Percentiles rank a stretch among this genome's conserved stretches.
Conservation (phyloP, 2,888 invertebrate genomes). For the Argynnis bischoffii region DNA sequence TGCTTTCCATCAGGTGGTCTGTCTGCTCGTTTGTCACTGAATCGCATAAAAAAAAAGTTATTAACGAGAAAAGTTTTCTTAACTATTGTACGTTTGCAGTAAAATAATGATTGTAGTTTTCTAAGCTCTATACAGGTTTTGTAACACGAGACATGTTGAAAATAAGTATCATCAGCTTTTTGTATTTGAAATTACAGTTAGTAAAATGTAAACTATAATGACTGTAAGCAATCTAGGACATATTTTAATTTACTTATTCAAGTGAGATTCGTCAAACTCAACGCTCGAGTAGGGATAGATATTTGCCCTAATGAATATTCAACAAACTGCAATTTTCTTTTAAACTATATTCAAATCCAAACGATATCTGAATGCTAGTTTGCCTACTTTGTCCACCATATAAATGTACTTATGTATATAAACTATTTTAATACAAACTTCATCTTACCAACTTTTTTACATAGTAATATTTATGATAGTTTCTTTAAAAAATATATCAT, state of each 20-base stretch:
- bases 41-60: too few relatives aligned
- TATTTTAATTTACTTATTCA: conserved; percentile 5
- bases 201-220: not conserved
- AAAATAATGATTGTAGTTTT: conserved; percentile 10
- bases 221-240: too few relatives aligned
- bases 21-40: too few relatives aligned
- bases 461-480: too few relatives aligned
- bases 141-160: not conserved
- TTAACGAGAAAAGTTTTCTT: conserved; percentile 16
- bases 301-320: conserved; percentile 31
- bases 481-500: too few relatives aligned
- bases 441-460: too few relatives aligned
- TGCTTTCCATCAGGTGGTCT: too few relatives aligned
- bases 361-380: too few relatives aligned
- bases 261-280: conserved; percentile 17
- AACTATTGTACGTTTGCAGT: conserved; percentile 3
- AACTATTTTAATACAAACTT: too few relatives aligned
- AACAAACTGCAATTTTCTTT: conserved; percentile 21
- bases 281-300: not conserved
- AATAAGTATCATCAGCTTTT: not conserved
- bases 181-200: not conserved
- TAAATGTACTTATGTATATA: too few relatives aligned
- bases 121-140: conserved; percentile 4
- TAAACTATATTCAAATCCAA: conserved; percentile 12
- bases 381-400: too few relatives aligned